Conservation (phyloP, 2,113 vertebrate species). For the Leiothrix lutea region DNA sequence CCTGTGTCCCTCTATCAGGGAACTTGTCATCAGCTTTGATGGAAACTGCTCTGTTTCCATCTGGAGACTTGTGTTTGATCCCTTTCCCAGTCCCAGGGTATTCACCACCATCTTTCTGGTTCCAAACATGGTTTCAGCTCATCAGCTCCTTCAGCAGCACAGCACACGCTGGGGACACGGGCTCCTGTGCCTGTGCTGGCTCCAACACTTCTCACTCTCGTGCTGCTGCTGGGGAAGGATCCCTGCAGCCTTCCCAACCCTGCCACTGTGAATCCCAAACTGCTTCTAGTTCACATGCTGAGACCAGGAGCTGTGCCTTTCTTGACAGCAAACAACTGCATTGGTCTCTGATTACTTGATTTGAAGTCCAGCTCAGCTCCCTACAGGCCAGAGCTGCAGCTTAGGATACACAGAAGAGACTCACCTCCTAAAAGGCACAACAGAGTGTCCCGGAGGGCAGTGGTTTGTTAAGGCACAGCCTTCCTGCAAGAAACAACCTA, state of each 20-base stretch:
- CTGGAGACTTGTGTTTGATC: not conserved
- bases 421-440: not conserved
- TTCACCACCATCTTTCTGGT: not conserved
- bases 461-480: not conserved
- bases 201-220: not conserved
- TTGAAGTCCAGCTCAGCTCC: not conserved
- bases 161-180: not conserved
- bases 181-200: not conserved
- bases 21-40: not conserved
- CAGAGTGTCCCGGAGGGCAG: accelerated
- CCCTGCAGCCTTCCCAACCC: not conserved
- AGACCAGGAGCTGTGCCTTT: not conserved
- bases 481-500: not conserved
- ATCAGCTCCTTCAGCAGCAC: not conserved
- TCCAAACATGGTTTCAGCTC: not conserved
- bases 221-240: accelerated
- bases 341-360: not conserved
- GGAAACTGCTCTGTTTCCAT: not conserved
- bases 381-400: not conserved
- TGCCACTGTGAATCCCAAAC: not conserved
- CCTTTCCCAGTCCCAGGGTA: not conserved
- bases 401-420: not conserved
- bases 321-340: not conserved
- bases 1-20: not conserved
- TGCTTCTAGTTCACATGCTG: not conserved